Evolutionary conservation across 2,888 invertebrate genomes (phyloP).

Genomic region (Drosophila macrospina): DNA sequence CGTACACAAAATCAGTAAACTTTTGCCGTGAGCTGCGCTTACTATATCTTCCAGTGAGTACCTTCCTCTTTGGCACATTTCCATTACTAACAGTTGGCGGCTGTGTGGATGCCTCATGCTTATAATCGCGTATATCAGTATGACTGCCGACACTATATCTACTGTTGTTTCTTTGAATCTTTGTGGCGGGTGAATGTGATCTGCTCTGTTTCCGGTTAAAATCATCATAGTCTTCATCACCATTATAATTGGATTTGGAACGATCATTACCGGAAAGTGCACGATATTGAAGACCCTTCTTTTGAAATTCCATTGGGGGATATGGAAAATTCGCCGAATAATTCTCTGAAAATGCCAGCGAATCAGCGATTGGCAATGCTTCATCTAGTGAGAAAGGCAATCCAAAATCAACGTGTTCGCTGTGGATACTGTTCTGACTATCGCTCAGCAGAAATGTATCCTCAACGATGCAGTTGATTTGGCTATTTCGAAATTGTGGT

Average conservation of each 20-base stretch:
- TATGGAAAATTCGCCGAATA: background rate
- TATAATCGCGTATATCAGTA: background rate
- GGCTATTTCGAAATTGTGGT: slow-evolving; percentile 1
- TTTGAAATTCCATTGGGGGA: slow-evolving; percentile 7
- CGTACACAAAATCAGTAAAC: slow-evolving; percentile 2
- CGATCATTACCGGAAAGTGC: slow-evolving; percentile 39
- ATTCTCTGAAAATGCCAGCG: background rate
- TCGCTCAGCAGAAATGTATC: slow-evolving; percentile 39
- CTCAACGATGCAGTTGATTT: slow-evolving; percentile 52
- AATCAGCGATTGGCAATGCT: background rate
- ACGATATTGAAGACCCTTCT: slow-evolving; percentile 4
- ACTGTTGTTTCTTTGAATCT: background rate
- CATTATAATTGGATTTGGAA: background rate
- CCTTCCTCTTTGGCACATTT: slow-evolving; percentile 3
- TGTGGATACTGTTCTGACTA: slow-evolving; percentile 42
- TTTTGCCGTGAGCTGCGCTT: slow-evolving; percentile 4
- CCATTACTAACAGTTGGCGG: background rate
- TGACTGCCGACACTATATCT: background rate
- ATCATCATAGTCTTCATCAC: background rate
- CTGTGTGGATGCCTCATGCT: background rate
- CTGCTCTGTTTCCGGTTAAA: background rate
- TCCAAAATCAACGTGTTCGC: slow-evolving; percentile 32
- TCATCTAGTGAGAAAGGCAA: slow-evolving; percentile 8
- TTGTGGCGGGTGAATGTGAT: background rate
- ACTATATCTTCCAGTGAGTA: slow-evolving; percentile 5